These are phyloP conservation scores for Tinamus guttatus DNA, from an alignment of 2,113 vertebrate genomes.

Conservation along the genomic window DNA sequence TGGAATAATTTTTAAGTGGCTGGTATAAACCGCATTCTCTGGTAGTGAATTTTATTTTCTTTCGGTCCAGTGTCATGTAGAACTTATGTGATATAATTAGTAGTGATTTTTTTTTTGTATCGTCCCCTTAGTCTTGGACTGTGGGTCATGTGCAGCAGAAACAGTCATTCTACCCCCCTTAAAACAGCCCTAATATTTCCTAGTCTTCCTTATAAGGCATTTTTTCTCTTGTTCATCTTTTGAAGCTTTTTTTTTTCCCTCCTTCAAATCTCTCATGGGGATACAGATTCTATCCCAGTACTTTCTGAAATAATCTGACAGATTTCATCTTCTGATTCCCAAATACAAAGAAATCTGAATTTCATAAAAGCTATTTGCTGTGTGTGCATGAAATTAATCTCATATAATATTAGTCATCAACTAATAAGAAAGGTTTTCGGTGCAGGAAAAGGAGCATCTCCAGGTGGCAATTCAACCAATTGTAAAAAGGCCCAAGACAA, in stretches of 20 bases:
- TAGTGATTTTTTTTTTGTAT: not conserved
- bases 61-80: not conserved
- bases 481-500: not conserved
- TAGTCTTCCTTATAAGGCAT: not conserved
- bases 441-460: not conserved
- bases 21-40: not conserved
- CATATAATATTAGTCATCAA: not conserved
- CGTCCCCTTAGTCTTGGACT: not conserved
- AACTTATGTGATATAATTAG: not conserved
- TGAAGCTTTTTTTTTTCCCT: not conserved
- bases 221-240: not conserved
- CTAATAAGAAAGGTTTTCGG: not conserved
- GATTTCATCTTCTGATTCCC: not conserved
- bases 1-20: not conserved
- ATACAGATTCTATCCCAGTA: not conserved
- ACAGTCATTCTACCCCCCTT: not conserved
- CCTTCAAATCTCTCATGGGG: not conserved
- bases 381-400: not conserved
- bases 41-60: not conserved
- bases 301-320: not conserved
- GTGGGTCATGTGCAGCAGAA: accelerated
- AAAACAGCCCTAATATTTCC: not conserved
- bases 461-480: not conserved
- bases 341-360: not conserved
- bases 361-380: not conserved